A percentile compares a stretch with the other conserved stretches of the same genome.
phyloP scores from a whole-genome alignment of 2,113 vertebrate genomes.

The Stegostoma tigrinum region DNA sequence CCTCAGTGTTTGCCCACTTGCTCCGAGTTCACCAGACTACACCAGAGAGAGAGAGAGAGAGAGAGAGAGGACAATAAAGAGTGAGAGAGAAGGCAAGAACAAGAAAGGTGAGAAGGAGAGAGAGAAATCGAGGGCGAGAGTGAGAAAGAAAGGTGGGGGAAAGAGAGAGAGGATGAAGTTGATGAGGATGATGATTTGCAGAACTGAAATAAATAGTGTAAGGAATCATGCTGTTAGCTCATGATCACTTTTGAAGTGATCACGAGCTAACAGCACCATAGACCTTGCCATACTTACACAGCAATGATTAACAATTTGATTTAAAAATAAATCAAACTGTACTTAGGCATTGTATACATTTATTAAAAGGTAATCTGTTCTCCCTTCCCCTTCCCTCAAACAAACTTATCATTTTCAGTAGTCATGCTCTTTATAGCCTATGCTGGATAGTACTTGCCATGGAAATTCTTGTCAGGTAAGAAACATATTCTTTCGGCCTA shows the following conservation, averaged over 20 bases:
- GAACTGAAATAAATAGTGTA: background rate
- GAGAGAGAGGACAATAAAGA: too few relatives aligned
- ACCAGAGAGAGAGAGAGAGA: too few relatives aligned
- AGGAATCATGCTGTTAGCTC: background rate
- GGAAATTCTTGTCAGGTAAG: background rate
- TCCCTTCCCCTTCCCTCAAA: background rate
- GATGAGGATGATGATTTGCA: background rate
- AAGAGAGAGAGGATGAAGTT: background rate
- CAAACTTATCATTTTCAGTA: background rate
- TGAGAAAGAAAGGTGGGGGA: too few relatives aligned
- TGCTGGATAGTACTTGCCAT: background rate
- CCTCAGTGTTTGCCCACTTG: background rate
- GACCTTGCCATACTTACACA: background rate
- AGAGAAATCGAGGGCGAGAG: too few relatives aligned
- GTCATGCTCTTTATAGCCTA: background rate
- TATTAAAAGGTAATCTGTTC: background rate
- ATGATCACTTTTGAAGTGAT: too few relatives aligned
- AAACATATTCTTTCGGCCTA: background rate
- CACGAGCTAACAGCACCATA: background rate
- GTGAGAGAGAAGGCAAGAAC: too few relatives aligned
- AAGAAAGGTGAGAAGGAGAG: too few relatives aligned
- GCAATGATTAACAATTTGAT: background rate
- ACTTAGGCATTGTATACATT: background rate
- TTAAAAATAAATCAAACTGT: slow-evolving; percentile 17
- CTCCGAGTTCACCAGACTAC: background rate